Conservation (phyloP, 1,140 invertebrate genomes). For the Drosophila tristis region DNA sequence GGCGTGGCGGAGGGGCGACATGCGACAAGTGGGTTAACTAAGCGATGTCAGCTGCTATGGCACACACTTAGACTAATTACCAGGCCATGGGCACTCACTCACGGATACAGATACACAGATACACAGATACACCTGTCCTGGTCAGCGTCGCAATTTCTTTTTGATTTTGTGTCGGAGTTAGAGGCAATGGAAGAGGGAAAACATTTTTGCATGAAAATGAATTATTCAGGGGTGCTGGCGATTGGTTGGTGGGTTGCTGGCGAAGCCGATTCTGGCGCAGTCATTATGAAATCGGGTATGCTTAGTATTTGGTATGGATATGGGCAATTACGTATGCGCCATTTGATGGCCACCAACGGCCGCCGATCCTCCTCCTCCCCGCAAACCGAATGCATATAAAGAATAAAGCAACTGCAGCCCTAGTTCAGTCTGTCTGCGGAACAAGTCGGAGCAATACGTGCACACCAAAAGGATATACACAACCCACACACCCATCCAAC, state of each 20-base stretch:
- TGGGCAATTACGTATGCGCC: slow-evolving; percentile 60
- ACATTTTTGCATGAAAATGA: slow-evolving; percentile 59
- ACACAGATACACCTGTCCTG: slow-evolving; percentile 28
- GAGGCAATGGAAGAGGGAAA: background rate
- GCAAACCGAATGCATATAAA: slow-evolving; percentile 57
- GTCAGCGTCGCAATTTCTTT: slow-evolving; percentile 46
- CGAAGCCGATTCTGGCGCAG: slow-evolving; percentile 22
- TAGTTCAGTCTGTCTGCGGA: slow-evolving; percentile 71
- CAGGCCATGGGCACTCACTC: slow-evolving; percentile 23
- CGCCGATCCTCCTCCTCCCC: slow-evolving; percentile 2
- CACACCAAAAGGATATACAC: slow-evolving; percentile 37
- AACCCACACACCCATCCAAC: background rate
- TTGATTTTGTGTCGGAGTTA: slow-evolving; percentile 39
- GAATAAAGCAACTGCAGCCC: slow-evolving; percentile 40
- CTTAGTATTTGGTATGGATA: slow-evolving; percentile 49
- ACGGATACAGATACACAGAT: background rate
- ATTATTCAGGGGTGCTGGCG: slow-evolving; percentile 54
- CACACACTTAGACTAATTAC: slow-evolving; percentile 69
- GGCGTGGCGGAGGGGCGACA: background rate
- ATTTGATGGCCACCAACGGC: slow-evolving; percentile 22
- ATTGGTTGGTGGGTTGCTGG: background rate
- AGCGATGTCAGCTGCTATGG: slow-evolving; percentile 22
- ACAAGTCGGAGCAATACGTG: slow-evolving; percentile 60
- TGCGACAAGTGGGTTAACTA: slow-evolving; percentile 51
- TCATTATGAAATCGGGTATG: slow-evolving; percentile 48